phyloP scores from a whole-genome alignment of 2,888 invertebrate genomes.

The Allacma fusca region DNA sequence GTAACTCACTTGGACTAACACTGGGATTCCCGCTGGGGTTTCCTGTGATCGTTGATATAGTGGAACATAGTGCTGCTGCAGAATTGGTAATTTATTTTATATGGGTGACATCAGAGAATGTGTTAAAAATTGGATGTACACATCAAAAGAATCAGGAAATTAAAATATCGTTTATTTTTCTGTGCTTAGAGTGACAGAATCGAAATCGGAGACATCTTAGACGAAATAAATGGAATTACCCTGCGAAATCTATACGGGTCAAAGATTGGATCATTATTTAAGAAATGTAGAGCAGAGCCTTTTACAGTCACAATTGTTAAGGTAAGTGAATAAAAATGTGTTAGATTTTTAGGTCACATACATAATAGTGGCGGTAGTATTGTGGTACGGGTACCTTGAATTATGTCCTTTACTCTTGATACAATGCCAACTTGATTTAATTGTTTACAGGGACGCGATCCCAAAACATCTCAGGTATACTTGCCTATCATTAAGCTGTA shows the following conservation, averaged over 20 bases:
- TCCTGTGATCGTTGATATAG: slow-evolving; percentile 70
- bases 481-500: slow-evolving; percentile 66
- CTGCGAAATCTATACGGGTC: slow-evolving; percentile 67
- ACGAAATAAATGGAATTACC: slow-evolving; percentile 70
- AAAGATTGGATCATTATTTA: slow-evolving; percentile 67
- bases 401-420: too few relatives aligned
- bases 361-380: too few relatives aligned
- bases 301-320: slow-evolving; percentile 68
- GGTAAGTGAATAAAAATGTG: slow-evolving; percentile 64
- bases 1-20: slow-evolving; percentile 69
- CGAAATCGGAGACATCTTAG: slow-evolving; percentile 71
- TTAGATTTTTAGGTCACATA: too few relatives aligned
- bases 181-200: slow-evolving; percentile 63
- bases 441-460: slow-evolving; percentile 63
- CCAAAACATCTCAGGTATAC: slow-evolving; percentile 65
- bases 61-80: slow-evolving; percentile 71
- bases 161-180: too few relatives aligned
- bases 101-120: too few relatives aligned
- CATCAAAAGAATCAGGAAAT: too few relatives aligned
- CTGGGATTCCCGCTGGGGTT: slow-evolving; percentile 69
- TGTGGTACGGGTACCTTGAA: too few relatives aligned
- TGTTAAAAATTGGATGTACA: too few relatives aligned
- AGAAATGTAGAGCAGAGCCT: slow-evolving; percentile 66
- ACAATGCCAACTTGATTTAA: too few relatives aligned
- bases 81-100: slow-evolving; percentile 76